Base-by-base conservation (phyloP, 2,888 invertebrate species). In the Cerceris ruficornis region DNA sequence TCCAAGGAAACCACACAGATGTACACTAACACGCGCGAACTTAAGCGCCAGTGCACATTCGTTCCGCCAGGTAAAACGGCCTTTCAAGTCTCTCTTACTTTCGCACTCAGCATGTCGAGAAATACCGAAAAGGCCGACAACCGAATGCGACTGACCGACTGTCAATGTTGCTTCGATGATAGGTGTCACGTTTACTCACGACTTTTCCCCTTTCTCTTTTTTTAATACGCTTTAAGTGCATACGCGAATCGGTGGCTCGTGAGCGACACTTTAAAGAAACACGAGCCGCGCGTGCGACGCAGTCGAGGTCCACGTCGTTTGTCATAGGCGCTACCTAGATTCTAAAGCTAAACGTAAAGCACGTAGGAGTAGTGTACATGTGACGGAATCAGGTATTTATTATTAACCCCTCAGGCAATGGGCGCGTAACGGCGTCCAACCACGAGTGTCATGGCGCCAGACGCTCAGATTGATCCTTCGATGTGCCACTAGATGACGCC, bases 361-460 rank as follows among this genome's bases (percentile, higher is more conserved):
- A 67, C 73, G 69, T 80, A 72, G 67, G 68, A 74, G 67, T 67
- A 57, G 42, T 14, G 54, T 69, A 59, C 71, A 69, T 74, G 67
- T 69, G 77, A 58, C 54, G 72, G 70, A 75, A 81, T 74, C 76
- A 64, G 67, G 43, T 73, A 85, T 84, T 85, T 84, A 84, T 85
- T 84, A 84, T 84, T 84, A 84, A 84, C 75, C 77, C 82, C 73
- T 68, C 55, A 15, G 70, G 68, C 71, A 59, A 74, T 80, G 62
- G 70, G 80, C 82, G 84, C 77, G 84, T 80, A 82, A 77, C 66
- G 59, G 52, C 61, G 59, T 52, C 72, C 67, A 60, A 65, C 42
- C 55, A 17, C 60, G 43, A 61, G 67, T 68, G 65, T 75, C 77
- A 66, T 79, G 71, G 65, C 57, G 61, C 75, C 62, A 14, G 52